Evolutionary conservation across 2,113 vertebrate genomes (phyloP), one percentile per base, ranked within the genome.

Genomic region (Pseudorasbora parva): DNA sequence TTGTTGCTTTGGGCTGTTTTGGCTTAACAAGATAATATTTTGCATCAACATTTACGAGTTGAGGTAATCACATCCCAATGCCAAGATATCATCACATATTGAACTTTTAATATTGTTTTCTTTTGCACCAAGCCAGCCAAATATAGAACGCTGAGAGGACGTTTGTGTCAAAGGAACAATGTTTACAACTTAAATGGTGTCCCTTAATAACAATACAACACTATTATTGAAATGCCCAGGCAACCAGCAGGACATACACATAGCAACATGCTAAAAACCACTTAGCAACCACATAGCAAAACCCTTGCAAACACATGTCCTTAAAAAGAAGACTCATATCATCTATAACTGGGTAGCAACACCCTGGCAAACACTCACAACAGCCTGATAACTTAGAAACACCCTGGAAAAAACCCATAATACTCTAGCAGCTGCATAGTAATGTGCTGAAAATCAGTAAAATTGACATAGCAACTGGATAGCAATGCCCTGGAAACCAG

Each of bases 81-180:
- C 81, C 81, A 73, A 82, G n/a, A 62, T 27, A 21, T 82, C 56
- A 45, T 25, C 41, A 71, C 2, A 21, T 57, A n/a, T 43, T 43
- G n/a, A n/a, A 74, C 45, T 73, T 57, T 73, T 82, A 74, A 82
- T 45, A 41, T 33, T 45, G 51, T 73, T 59, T 47, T 82, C 69
- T 60, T 60, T 15, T 75, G 19, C 30, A 62, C 25, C 3, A 17
- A 33, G 56, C 54, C 68, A 33, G 56, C 54, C 68, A 71, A 54
- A 54, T 73, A 74, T 33, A 47, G 37, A 60, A n/a, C 8, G 19
- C 5, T 82, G 37, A 60, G 17, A n/a, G 9, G 62, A 49, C 49
- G 23, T 8, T 27, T 3, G 43, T 6, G 37, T 69, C 56, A 69
- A 74, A 74, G 62, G 14, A 30, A 43, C 15, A 5, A 62, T 74